phyloP scores from a whole-genome alignment of 2,797 vertebrate genomes.

The Pipistrellus pygmaeus region DNA sequence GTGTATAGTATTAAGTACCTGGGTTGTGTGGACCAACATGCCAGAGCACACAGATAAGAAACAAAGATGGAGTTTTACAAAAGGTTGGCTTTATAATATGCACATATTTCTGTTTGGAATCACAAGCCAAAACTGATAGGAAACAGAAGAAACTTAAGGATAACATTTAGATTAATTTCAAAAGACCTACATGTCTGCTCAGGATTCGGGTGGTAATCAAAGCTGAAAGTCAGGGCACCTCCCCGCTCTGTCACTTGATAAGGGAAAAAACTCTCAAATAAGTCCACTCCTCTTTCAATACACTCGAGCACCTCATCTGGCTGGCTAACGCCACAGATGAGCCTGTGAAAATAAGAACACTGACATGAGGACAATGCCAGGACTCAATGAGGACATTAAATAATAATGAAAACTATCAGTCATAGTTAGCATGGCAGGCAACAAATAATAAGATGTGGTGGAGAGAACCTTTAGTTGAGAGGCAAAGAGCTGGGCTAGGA shows the following conservation, averaged over 20 bases:
- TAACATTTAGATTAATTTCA: slow-evolving; percentile 61
- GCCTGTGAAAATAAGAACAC: slow-evolving; percentile 85
- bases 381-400: not conserved
- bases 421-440: not conserved
- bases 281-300: slow-evolving; percentile 95
- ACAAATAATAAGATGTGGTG: not conserved
- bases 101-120: slow-evolving; percentile 64
- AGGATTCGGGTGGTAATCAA: slow-evolving; percentile 88
- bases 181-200: slow-evolving; percentile 90
- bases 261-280: slow-evolving; percentile 97
- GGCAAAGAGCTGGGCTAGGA: not conserved
- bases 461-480: not conserved
- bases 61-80: slow-evolving; percentile 52
- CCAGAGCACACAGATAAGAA: slow-evolving; percentile 38
- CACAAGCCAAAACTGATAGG: slow-evolving; percentile 54
- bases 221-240: slow-evolving; percentile 94
- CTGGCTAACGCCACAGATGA: slow-evolving; percentile 94
- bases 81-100: slow-evolving; percentile 37
- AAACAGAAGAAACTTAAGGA: slow-evolving; percentile 64
- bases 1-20: slow-evolving; percentile 19
- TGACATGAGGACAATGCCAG: not conserved
- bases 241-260: slow-evolving; percentile 96
- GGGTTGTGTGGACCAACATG: slow-evolving; percentile 44
- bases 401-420: not conserved
- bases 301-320: slow-evolving; percentile 96